Conservation (phyloP, 2,888 invertebrate species). For the Calameuta pallipes region DNA sequence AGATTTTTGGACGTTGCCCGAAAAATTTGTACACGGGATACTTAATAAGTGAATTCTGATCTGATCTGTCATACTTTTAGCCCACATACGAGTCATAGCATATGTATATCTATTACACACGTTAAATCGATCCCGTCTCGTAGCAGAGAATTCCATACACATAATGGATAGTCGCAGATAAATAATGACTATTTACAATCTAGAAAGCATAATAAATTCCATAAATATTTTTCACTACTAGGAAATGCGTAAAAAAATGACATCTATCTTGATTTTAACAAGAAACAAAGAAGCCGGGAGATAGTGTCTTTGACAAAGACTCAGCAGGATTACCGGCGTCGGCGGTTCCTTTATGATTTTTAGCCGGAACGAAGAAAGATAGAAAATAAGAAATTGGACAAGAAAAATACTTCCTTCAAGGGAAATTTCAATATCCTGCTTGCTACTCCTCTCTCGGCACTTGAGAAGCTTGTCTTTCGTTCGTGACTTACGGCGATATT, state of each 20-base stretch:
- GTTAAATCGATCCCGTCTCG: too few relatives aligned
- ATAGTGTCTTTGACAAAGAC: neutral
- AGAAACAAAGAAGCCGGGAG: neutral
- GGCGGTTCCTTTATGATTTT: slow-evolving; percentile 16
- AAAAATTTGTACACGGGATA: too few relatives aligned
- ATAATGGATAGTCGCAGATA: neutral
- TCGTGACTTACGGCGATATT: slow-evolving; percentile 59
- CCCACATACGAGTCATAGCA: too few relatives aligned
- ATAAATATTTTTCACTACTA: neutral
- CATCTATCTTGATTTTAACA: neutral
- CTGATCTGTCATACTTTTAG: too few relatives aligned
- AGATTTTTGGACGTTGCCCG: too few relatives aligned
- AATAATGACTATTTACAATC: neutral
- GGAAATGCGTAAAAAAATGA: neutral
- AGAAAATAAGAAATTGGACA: slow-evolving; percentile 39
- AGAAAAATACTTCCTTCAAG: slow-evolving; percentile 50
- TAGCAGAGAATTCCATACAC: neutral
- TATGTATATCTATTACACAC: too few relatives aligned
- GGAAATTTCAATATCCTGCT: slow-evolving; percentile 59
- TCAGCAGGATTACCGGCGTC: neutral
- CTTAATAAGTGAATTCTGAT: too few relatives aligned
- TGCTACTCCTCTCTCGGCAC: slow-evolving; percentile 40
- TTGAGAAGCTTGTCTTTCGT: slow-evolving; percentile 34
- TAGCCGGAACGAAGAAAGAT: slow-evolving; percentile 17
- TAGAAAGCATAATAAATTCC: neutral